Evolutionary conservation across 2,113 vertebrate species (phyloP).

Genomic region (Rhabdornis inornatus): DNA sequence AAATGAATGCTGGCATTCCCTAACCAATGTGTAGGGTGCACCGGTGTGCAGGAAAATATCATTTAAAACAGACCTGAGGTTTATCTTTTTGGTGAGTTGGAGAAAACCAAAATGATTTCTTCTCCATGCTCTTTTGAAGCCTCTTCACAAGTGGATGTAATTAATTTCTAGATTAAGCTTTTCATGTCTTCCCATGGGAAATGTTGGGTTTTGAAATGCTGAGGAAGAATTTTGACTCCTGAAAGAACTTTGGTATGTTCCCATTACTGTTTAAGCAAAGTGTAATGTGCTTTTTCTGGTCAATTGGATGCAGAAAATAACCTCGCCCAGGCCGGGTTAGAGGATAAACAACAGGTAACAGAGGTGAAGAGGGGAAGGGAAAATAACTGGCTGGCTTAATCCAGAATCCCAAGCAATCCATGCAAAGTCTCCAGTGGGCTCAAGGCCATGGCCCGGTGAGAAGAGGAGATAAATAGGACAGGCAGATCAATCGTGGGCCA

Average conservation of each 20-base stretch:
- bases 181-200: neutral
- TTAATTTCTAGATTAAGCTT: neutral
- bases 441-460: neutral
- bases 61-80: neutral
- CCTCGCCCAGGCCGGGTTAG: neutral
- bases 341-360: neutral
- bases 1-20: neutral
- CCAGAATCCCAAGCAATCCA: neutral
- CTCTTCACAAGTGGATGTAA: neutral
- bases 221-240: neutral
- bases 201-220: neutral
- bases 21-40: neutral
- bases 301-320: neutral
- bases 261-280: neutral
- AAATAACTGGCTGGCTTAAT: slow-evolving; percentile 11
- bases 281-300: neutral
- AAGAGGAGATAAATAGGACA: neutral
- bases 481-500: slow-evolving; percentile 9
- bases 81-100: neutral
- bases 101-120: neutral
- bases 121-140: neutral
- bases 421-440: slow-evolving; percentile 17
- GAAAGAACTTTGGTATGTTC: neutral
- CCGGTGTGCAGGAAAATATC: neutral
- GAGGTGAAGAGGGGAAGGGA: neutral